Percentiles rank a stretch among this genome's conserved stretches.
phyloP scores from a whole-genome alignment of 2,797 vertebrate species.

The Silurus lanzhouensis region DNA sequence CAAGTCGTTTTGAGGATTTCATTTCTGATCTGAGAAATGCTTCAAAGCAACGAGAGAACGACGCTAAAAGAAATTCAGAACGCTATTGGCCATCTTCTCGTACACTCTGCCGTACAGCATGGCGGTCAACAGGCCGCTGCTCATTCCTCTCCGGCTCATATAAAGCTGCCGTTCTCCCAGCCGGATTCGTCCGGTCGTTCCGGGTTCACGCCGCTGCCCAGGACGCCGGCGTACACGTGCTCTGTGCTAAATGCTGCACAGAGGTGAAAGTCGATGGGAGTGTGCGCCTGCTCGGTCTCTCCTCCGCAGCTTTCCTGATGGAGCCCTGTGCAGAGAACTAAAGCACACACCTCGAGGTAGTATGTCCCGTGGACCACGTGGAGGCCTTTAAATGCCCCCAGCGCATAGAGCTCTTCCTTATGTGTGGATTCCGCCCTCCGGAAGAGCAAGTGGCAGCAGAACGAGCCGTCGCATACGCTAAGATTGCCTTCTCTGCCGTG shows the following conservation, averaged over 20 bases:
- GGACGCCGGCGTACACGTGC: conserved; percentile 83
- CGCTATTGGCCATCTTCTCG: conserved; percentile 73
- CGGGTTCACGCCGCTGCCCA: conserved; percentile 78
- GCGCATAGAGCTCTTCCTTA: conserved; percentile 78
- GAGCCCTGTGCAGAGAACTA: conserved; percentile 83
- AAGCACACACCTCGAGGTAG: conserved; percentile 83
- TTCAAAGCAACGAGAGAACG: background rate
- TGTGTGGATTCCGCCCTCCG: conserved; percentile 38
- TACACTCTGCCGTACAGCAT: conserved; percentile 88
- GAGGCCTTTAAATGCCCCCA: conserved; percentile 85
- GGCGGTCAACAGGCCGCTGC: conserved; percentile 82
- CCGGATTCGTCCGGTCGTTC: conserved; percentile 77
- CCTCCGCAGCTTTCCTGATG: conserved; percentile 80
- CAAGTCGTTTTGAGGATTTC: too few relatives aligned
- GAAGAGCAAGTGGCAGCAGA: conserved; percentile 86
- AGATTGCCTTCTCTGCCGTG: conserved; percentile 66
- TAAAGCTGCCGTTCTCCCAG: conserved; percentile 69
- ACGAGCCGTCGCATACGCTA: conserved; percentile 76
- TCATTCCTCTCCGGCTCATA: conserved; percentile 77
- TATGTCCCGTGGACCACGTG: conserved; percentile 82
- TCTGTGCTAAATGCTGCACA: conserved; percentile 82
- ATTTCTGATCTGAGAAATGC: too few relatives aligned
- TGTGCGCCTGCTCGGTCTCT: conserved; percentile 75
- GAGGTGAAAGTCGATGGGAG: conserved; percentile 81
- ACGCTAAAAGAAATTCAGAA: background rate